Evolutionary conservation across 1,140 invertebrate genomes (phyloP), one percentile per base, ranked within the genome.

Genomic region (Lasioglossum baleicum): DNA sequence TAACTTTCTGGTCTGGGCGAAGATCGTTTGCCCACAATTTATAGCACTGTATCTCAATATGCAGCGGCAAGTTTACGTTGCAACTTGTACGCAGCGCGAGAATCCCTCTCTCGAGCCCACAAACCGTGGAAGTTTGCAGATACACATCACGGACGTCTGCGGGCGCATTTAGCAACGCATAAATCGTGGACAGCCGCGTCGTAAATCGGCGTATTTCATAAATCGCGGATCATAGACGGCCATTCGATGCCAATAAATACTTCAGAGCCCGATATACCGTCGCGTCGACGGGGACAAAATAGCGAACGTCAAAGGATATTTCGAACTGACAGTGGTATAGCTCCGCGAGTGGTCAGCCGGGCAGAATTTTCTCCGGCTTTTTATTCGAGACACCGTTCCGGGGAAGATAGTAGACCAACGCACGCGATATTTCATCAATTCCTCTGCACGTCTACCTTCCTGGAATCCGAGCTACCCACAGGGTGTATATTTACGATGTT

Each of bases 401-500:
- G 5, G 20, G 56, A 58, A 56, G 66, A 11, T 17, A 53, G 15
- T 11, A 0, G 15, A 35, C 15, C 11, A 11, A 60, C 10, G 42
- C 64, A 26, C 48, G 74, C 48, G 42, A 60, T 75, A 68, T 75
- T 68, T 67, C 65, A 56, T 60, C 65, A 60, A 69, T 76, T 76
- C 31, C 65, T 56, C 31, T 17, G 35, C n/a, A 48, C 51, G 53
- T 58, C 20, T 31, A 51, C 51, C 22, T 58, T 1, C n/a, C n/a
- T 0, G 13, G 26, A 35, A 73, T 31, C 60, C 17, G 64, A 75
- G 44, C 42, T 40, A 17, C n/a, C n/a, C 17, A 0, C 44, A 15
- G 44, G 56, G 26, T 31, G 8, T 69, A 48, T 77, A 69, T 66
- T 84, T 53, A 77, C 78, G 70, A 81, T 77, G 78, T 84, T 84